These are phyloP conservation scores for Arctia plantaginis DNA, from an alignment of 2,888 invertebrate genomes.

Conservation along the genomic window DNA sequence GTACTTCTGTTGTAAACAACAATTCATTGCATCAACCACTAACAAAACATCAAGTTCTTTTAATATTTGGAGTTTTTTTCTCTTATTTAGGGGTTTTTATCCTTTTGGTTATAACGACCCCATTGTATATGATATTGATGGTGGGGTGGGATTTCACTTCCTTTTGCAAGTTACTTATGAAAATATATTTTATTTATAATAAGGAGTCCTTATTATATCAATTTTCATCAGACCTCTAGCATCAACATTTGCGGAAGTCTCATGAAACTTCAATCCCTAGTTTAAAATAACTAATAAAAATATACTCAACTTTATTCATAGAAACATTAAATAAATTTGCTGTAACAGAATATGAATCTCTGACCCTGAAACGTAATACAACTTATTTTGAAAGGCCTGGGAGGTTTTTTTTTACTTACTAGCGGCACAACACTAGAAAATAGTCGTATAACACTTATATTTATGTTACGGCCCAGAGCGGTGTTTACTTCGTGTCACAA, in stretches of 20 bases:
- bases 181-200: no score
- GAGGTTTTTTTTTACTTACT: background rate
- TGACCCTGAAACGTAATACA: background rate
- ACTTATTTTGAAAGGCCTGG: background rate
- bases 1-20: background rate
- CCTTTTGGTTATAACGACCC: background rate
- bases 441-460: slow-evolving; percentile 7
- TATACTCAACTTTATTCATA: background rate
- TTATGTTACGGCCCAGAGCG: slow-evolving; percentile 3
- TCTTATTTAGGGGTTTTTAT: no score
- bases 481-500: slow-evolving; percentile 19
- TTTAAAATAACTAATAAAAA: no score
- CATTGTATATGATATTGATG: no score
- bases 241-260: no score
- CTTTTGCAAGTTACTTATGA: no score
- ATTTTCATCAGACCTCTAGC: no score
- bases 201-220: no score
- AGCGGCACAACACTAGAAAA: background rate
- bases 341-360: background rate
- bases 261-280: no score
- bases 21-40: background rate
- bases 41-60: background rate
- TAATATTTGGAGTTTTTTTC: background rate
- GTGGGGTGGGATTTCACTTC: no score
- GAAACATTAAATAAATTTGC: background rate